Evolutionary conservation across 2,113 vertebrate genomes (phyloP).

Genomic region (Corapipo altera): DNA sequence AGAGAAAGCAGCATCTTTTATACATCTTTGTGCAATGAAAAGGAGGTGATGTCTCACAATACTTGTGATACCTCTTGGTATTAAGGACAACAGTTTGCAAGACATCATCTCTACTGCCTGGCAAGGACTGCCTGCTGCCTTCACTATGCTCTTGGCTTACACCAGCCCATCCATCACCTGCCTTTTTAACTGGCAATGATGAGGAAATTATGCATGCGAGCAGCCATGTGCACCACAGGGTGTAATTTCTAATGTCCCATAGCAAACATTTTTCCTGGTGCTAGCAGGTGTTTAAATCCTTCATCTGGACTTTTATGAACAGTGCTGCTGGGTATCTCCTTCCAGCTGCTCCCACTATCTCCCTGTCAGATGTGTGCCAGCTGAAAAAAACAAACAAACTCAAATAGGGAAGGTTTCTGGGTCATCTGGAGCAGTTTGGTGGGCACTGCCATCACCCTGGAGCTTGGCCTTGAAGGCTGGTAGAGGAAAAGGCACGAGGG

Average conservation of each 20-base stretch:
- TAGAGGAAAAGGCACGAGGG: neutral
- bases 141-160: neutral
- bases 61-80: neutral
- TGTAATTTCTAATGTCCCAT: neutral
- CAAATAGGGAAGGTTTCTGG: neutral
- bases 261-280: constrained; percentile 13
- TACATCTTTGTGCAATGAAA: neutral
- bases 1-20: neutral
- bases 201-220: neutral
- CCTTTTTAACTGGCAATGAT: constrained; percentile 7
- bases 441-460: neutral
- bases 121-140: constrained; percentile 1
- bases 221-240: neutral
- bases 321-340: neutral
- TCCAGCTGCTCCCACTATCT: neutral
- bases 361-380: neutral
- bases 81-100: neutral
- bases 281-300: constrained; percentile 23
- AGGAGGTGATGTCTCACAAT: neutral
- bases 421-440: neutral
- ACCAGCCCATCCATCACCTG: constrained; percentile 25
- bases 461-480: neutral
- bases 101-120: neutral
- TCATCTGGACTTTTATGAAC: neutral
- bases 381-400: neutral